Percentiles rank a stretch among this genome's conserved stretches.
Conservation (phyloP, 2,113 vertebrate genomes). For the Xenotilapia flavipinnis region DNA sequence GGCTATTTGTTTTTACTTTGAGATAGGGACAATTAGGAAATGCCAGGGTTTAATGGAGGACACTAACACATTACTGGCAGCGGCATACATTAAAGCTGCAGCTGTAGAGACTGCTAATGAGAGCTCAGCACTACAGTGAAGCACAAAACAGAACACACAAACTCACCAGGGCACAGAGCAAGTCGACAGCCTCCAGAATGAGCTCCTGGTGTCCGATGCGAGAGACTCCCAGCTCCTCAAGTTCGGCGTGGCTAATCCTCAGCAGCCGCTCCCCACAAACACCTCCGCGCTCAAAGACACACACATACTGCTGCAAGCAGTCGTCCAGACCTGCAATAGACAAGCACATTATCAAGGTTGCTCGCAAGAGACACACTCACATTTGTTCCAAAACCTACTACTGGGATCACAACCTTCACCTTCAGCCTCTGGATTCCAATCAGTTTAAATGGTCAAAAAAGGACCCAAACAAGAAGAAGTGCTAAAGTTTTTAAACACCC, state of each 20-base stretch:
- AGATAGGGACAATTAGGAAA: background rate
- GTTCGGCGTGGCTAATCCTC: slow-evolving; percentile 93
- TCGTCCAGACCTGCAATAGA: slow-evolving; percentile 85
- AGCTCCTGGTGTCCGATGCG: slow-evolving; percentile 97
- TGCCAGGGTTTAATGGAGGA: background rate
- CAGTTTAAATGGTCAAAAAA: background rate
- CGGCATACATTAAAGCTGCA: background rate
- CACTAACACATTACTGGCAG: background rate
- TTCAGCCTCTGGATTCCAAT: background rate
- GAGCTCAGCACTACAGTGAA: background rate
- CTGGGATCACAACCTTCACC: background rate
- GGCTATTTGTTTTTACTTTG: background rate
- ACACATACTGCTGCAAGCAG: slow-evolving; percentile 94
- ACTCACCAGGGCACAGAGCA: slow-evolving; percentile 92
- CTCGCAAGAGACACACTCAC: background rate
- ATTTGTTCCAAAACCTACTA: background rate
- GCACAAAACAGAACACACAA: background rate
- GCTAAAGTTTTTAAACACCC: rapidly evolving
- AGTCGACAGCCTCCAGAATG: slow-evolving; percentile 93
- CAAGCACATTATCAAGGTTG: background rate
- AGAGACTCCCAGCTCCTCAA: slow-evolving; percentile 94
- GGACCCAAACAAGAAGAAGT: background rate
- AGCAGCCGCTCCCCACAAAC: slow-evolving; percentile 92
- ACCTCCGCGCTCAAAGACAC: slow-evolving; percentile 93
- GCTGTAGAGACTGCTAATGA: background rate